Percentiles rank a stretch among this genome's conserved stretches.
phyloP scores from a whole-genome alignment of 1,140 invertebrate species.

The Drosophila neocordata region DNA sequence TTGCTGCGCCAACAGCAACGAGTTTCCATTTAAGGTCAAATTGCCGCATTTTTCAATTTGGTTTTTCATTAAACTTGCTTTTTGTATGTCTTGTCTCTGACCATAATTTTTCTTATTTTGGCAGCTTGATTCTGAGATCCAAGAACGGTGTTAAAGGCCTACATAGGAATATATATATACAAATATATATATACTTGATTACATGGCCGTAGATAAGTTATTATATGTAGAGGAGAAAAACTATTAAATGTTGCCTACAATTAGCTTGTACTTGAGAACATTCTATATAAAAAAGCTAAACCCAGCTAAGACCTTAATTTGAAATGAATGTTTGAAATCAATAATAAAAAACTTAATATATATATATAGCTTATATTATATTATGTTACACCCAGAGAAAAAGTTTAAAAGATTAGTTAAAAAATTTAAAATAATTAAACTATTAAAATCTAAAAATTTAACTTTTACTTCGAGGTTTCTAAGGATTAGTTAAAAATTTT shows the following conservation, averaged over 20 bases:
- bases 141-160: conserved; percentile 17
- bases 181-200: too few relatives aligned
- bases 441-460: too few relatives aligned
- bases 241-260: background rate
- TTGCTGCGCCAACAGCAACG: conserved; percentile 52
- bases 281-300: too few relatives aligned
- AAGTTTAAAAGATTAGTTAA: too few relatives aligned
- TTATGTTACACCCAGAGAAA: too few relatives aligned
- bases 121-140: conserved; percentile 8
- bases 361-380: too few relatives aligned
- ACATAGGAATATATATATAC: background rate
- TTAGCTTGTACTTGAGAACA: background rate
- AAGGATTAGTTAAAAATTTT: too few relatives aligned
- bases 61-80: conserved; percentile 64
- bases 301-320: too few relatives aligned
- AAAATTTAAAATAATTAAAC: too few relatives aligned
- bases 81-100: conserved; percentile 52
- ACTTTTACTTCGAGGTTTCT: too few relatives aligned
- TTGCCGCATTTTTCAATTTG: conserved; percentile 68
- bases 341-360: too few relatives aligned
- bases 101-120: conserved; percentile 54
- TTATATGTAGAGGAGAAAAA: background rate
- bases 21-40: conserved; percentile 80
- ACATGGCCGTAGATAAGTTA: background rate
- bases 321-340: too few relatives aligned